phyloP scores from a whole-genome alignment of 2,888 invertebrate species.

The Erannis defoliaria region DNA sequence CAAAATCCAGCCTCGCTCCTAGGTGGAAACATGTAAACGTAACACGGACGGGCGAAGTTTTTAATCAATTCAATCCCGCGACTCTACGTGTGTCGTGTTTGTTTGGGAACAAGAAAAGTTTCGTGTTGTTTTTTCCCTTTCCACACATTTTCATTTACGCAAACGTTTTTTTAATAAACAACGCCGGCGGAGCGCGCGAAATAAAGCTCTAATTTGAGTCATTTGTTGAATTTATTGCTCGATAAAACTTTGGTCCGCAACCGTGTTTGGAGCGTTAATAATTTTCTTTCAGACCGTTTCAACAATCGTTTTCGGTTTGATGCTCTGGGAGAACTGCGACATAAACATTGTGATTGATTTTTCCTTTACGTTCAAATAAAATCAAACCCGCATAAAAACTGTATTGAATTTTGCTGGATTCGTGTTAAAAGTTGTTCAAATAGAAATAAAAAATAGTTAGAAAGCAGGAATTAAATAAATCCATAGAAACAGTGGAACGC shows the following conservation, averaged over 20 bases:
- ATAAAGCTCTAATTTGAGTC: slow-evolving; percentile 54
- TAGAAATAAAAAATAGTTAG: too few species aligned
- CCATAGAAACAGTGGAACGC: too few species aligned
- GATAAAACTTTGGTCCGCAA: slow-evolving; percentile 43
- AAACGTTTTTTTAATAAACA: slow-evolving; percentile 60
- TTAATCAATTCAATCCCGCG: slow-evolving; percentile 70
- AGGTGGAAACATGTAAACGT: slow-evolving; percentile 41
- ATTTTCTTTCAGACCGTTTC: slow-evolving; percentile 40
- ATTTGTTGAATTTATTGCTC: slow-evolving; percentile 51
- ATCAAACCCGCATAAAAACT: slow-evolving; percentile 7
- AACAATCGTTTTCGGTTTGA: slow-evolving; percentile 38
- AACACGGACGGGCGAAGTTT: slow-evolving; percentile 57
- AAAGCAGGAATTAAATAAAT: too few species aligned
- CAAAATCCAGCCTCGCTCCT: slow-evolving; percentile 34
- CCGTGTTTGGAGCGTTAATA: slow-evolving; percentile 42
- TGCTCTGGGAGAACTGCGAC: slow-evolving; percentile 30
- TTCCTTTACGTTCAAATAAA: slow-evolving; percentile 17
- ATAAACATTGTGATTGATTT: slow-evolving; percentile 25
- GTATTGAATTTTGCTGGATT: not conserved
- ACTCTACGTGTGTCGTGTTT: slow-evolving; percentile 62
- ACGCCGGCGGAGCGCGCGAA: slow-evolving; percentile 45
- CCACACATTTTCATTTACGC: slow-evolving; percentile 46
- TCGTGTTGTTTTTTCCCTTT: slow-evolving; percentile 47
- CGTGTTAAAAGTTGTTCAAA: not conserved
- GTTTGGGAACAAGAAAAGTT: slow-evolving; percentile 67